These are phyloP conservation scores for Barypeithes pellucidus DNA, from an alignment of 2,888 invertebrate species.

Conservation along the genomic window DNA sequence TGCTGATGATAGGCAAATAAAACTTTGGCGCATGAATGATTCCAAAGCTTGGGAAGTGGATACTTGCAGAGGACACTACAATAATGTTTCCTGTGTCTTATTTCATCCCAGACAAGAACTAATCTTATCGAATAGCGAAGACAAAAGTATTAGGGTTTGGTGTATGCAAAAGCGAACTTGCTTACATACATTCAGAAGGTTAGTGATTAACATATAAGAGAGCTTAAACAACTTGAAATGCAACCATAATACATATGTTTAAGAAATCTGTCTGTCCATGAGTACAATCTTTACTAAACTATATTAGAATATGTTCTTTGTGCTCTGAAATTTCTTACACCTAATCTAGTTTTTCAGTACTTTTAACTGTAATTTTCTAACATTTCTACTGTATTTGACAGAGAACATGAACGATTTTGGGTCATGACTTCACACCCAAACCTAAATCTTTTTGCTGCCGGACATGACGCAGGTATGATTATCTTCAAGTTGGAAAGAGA, in stretches of 20 bases:
- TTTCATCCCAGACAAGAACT: conserved; percentile 98
- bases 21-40: conserved; percentile 99
- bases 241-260: no score
- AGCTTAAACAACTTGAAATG: no score
- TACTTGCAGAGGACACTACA: conserved; percentile 99
- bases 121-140: conserved; percentile 97
- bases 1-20: conserved; percentile 98
- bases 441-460: conserved; percentile 98
- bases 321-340: no score
- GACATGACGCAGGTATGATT: conserved; percentile 98
- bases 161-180: conserved; percentile 97
- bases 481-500: conserved; percentile 95
- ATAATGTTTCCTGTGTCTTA: conserved; percentile 97
- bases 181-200: conserved; percentile 86
- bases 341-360: no score
- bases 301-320: no score
- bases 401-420: conserved; percentile 99
- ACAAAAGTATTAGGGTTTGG: conserved; percentile 98
- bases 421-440: conserved; percentile 95
- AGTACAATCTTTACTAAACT: no score
- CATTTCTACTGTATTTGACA: conserved; percentile 57
- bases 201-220: neutral
- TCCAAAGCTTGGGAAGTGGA: conserved; percentile 99
- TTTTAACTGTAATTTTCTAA: neutral
- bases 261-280: no score